phyloP scores from a whole-genome alignment of 2,888 invertebrate genomes.

The Meghimatium bilineatum region DNA sequence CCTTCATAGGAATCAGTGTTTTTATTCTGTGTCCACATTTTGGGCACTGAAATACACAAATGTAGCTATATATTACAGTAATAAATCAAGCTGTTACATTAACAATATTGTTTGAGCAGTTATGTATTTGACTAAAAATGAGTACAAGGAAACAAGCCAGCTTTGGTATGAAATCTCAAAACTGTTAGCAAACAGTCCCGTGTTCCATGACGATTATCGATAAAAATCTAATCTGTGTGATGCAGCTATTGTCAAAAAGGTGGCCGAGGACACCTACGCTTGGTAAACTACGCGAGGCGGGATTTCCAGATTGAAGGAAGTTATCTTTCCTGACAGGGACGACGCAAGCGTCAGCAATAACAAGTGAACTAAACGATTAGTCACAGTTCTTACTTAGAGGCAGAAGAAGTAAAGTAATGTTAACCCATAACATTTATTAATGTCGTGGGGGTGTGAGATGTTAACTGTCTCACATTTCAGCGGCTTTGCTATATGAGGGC shows the following conservation, averaged over 20 bases:
- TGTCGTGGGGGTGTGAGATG: no score
- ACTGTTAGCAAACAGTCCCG: not conserved
- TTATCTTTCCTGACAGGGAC: not conserved
- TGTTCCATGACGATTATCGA: not conserved
- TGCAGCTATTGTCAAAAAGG: constrained; percentile 2
- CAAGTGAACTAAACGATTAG: not conserved
- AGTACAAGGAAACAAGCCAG: not conserved
- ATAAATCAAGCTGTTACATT: no score
- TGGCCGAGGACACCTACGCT: constrained; percentile 28
- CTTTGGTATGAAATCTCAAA: constrained; percentile 19
- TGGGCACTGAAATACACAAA: no score
- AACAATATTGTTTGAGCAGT: no score
- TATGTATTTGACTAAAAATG: not conserved
- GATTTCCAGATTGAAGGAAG: not conserved
- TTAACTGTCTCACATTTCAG: no score
- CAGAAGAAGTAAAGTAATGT: no score
- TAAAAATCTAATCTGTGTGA: constrained; percentile 28
- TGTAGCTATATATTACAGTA: no score
- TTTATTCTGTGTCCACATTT: no score
- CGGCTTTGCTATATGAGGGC: no score
- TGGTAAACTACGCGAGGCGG: not conserved
- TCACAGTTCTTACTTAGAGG: not conserved
- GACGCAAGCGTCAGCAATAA: no score
- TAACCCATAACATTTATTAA: no score
- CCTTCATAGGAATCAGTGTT: no score